Percentiles rank a stretch among this genome's conserved stretches.
Conservation (phyloP, 2,888 invertebrate genomes). For the Smittia sp. region DNA sequence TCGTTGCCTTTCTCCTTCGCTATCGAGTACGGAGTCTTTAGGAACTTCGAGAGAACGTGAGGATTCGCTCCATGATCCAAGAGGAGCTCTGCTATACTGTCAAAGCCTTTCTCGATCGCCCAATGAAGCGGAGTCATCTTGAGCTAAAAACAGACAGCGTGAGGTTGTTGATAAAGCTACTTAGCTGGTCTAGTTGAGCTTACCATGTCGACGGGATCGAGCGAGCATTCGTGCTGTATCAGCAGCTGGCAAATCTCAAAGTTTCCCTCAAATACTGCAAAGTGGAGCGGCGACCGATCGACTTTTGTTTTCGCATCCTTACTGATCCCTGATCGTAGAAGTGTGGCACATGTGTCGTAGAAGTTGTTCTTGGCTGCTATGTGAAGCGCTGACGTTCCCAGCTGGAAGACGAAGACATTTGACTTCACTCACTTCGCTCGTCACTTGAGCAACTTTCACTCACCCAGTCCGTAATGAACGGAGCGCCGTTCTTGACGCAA, state of each 20-base stretch:
- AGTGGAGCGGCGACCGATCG: constrained; percentile 86
- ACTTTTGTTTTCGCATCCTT: constrained; percentile 89
- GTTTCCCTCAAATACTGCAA: constrained; percentile 84
- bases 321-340: constrained; percentile 81
- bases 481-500: constrained; percentile 81
- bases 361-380: constrained; percentile 81
- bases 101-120: constrained; percentile 82
- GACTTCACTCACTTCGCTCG: neutral
- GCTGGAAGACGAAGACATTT: constrained; percentile 55
- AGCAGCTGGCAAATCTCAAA: constrained; percentile 68
- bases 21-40: constrained; percentile 66
- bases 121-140: constrained; percentile 92
- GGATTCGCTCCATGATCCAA: constrained; percentile 73
- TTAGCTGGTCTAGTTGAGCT: too few relatives aligned
- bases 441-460: constrained; percentile 42
- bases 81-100: constrained; percentile 65
- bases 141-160: constrained; percentile 58
- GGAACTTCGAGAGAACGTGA: constrained; percentile 67
- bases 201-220: constrained; percentile 77
- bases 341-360: constrained; percentile 71
- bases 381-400: constrained; percentile 87
- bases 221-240: constrained; percentile 66
- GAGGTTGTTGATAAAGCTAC: too few relatives aligned
- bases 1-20: constrained; percentile 56
- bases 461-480: constrained; percentile 92